These are phyloP conservation scores for Augochlorella aurata DNA, from an alignment of 2,888 invertebrate genomes.

Conservation along the genomic window DNA sequence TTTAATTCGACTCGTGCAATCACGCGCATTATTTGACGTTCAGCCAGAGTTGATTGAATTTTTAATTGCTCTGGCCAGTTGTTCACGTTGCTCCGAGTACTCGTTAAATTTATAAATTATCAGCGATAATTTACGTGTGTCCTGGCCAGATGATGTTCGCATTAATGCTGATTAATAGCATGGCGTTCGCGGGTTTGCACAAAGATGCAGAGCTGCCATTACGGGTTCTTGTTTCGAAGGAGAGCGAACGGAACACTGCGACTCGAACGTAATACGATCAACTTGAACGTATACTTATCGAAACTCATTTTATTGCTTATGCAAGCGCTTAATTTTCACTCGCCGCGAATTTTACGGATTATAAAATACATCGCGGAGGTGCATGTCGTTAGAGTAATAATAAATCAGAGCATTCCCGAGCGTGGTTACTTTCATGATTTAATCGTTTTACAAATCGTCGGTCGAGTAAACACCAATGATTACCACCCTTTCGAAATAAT, in stretches of 20 bases:
- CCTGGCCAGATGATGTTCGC: background rate
- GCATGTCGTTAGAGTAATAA: background rate
- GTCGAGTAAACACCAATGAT: background rate
- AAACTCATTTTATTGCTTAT: background rate
- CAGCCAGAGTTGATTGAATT: background rate
- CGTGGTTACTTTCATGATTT: background rate
- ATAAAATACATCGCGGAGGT: background rate
- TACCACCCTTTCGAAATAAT: background rate
- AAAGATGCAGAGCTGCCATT: conserved; percentile 1
- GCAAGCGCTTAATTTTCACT: conserved; percentile 10
- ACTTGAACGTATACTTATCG: conserved; percentile 5
- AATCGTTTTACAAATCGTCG: background rate
- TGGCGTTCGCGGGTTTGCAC: background rate
- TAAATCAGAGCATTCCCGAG: background rate
- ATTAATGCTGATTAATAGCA: background rate
- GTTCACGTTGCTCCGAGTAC: background rate
- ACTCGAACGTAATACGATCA: background rate
- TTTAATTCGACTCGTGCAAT: background rate
- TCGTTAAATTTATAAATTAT: background rate
- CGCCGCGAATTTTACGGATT: background rate
- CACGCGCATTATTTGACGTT: background rate
- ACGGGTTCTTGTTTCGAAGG: background rate
- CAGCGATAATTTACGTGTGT: background rate
- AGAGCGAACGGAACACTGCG: background rate
- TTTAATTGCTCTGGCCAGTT: background rate